Percentiles rank a stretch among this genome's conserved stretches.
These are phyloP conservation scores for Heterotilapia buettikoferi DNA, from an alignment of 2,113 vertebrate species.

Conservation along the genomic window DNA sequence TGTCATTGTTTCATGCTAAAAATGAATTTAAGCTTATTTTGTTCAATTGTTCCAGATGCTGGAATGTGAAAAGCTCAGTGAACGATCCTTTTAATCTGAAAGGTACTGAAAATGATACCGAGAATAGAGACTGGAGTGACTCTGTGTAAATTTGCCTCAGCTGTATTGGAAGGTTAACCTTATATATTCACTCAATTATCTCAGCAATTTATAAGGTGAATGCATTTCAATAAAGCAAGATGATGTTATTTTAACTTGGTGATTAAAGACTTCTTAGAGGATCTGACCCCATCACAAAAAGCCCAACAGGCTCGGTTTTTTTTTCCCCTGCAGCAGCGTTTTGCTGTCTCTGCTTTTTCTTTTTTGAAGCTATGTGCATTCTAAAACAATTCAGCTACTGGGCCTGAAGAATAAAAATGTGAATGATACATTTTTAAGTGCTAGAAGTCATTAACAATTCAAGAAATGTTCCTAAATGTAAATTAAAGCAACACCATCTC, in stretches of 20 bases:
- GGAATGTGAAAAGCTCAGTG: background rate
- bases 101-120: background rate
- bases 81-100: background rate
- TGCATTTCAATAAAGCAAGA: background rate
- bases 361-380: background rate
- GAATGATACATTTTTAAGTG: conserved; percentile 20
- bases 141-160: background rate
- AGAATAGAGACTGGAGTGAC: background rate
- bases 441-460: conserved; percentile 26
- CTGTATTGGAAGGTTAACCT: background rate
- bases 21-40: background rate
- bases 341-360: background rate
- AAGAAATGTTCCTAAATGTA: conserved; percentile 19
- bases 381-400: conserved; percentile 2
- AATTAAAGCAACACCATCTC: conserved; percentile 5
- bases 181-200: background rate
- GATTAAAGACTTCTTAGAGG: background rate
- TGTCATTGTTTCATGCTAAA: background rate
- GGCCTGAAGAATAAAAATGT: background rate
- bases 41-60: conserved; percentile 5
- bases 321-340: background rate
- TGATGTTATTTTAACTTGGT: background rate
- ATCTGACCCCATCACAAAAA: background rate
- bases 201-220: background rate
- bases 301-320: background rate